These are phyloP conservation scores for Ganaspis sp. DNA, from an alignment of 1,140 invertebrate genomes.

Conservation along the genomic window DNA sequence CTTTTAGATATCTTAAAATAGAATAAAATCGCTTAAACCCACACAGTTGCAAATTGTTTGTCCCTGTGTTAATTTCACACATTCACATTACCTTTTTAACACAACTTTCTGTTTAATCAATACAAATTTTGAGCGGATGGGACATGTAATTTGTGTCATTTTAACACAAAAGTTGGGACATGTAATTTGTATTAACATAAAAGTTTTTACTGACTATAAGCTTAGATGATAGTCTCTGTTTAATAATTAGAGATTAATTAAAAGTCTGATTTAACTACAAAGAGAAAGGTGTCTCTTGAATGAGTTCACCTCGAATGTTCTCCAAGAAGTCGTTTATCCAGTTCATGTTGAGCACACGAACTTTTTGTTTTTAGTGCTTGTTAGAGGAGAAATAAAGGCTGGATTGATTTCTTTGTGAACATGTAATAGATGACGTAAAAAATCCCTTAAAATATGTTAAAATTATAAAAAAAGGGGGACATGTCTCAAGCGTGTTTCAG, in stretches of 20 bases:
- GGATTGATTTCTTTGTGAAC: background rate
- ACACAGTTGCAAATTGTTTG: no score
- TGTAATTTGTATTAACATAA: no score
- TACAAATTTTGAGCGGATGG: no score
- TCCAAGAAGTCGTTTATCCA: conserved; percentile 9
- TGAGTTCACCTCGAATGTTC: conserved; percentile 9
- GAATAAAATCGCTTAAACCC: no score
- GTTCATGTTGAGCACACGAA: background rate
- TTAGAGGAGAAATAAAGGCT: background rate
- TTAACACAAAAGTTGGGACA: no score
- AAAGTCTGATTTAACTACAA: background rate
- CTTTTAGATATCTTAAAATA: no score
- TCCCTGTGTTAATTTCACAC: no score
- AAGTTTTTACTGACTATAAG: no score
- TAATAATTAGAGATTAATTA: background rate
- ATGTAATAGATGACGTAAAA: conserved; percentile 3
- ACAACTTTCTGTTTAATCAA: no score
- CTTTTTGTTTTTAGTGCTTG: background rate
- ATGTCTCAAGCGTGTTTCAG: background rate
- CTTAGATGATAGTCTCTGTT: no score
- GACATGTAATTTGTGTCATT: no score
- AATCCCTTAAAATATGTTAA: background rate
- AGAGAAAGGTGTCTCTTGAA: conserved; percentile 5
- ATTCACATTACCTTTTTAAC: no score
- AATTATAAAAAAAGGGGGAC: background rate